Conservation (phyloP, 37 sponge, comb jelly and placozoan species). For the Lycopodina hypogea region DNA sequence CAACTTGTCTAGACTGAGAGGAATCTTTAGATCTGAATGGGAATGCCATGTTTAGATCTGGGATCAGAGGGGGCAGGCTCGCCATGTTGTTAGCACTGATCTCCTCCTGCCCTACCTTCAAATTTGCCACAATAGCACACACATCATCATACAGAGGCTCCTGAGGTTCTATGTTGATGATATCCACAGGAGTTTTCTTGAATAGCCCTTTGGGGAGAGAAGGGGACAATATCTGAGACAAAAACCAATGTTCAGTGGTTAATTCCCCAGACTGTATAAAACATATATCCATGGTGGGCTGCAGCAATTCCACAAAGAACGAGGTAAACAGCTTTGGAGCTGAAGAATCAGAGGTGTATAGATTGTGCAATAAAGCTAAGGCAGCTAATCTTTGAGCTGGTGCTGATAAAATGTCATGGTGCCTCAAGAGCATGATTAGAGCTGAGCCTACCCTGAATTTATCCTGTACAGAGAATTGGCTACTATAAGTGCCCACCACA, state of each 20-base stretch:
- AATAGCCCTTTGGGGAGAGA: slow-evolving; percentile 49
- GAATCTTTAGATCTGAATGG: slow-evolving; percentile 26
- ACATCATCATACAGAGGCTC: slow-evolving; percentile 24
- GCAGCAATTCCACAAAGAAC: slow-evolving; percentile 78
- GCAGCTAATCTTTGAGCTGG: slow-evolving; percentile 88
- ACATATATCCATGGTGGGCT: slow-evolving; percentile 27
- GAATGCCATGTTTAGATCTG: slow-evolving; percentile 48
- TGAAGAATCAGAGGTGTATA: slow-evolving; percentile 74
- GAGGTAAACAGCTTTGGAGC: slow-evolving; percentile 78
- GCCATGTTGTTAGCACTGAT: slow-evolving; percentile 6
- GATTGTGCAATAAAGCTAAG: slow-evolving; percentile 79
- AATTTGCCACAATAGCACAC: slow-evolving; percentile 5
- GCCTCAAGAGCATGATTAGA: too few species aligned
- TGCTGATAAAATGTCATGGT: too few species aligned
- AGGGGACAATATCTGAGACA: slow-evolving; percentile 57
- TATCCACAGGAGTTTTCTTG: slow-evolving; percentile 61
- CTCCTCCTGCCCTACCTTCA: slow-evolving; percentile 23
- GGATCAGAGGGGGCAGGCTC: slow-evolving; percentile 50
- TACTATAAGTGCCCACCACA: slow-evolving; percentile 60
- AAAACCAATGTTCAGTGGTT: slow-evolving; percentile 47
- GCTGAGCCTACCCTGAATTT: too few species aligned
- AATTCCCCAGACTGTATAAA: slow-evolving; percentile 10
- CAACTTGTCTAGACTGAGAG: slow-evolving; percentile 30
- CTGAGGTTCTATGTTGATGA: slow-evolving; percentile 45
- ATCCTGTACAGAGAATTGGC: slow-evolving; percentile 76